Conservation (phyloP, 2,797 vertebrate species). For the Gastrophryne carolinensis region DNA sequence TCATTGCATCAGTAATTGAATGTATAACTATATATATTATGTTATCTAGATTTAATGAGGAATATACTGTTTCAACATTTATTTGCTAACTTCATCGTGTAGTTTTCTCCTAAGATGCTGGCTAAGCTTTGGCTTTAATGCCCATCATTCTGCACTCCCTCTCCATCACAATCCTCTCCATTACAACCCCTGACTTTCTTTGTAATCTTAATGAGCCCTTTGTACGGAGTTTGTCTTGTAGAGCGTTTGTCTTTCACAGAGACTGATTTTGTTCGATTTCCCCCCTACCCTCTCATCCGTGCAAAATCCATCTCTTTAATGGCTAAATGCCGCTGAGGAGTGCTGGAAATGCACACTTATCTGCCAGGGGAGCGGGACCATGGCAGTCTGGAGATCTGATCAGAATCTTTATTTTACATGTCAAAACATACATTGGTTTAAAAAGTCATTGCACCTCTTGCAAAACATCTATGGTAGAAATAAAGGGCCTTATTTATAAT, state of each 20-base stretch:
- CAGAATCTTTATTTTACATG: constrained; percentile 13
- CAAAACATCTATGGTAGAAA: no score
- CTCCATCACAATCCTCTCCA: constrained; percentile 32
- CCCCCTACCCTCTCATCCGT: constrained; percentile 36
- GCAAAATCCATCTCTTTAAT: constrained; percentile 49
- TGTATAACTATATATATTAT: no score
- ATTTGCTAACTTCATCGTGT: not conserved
- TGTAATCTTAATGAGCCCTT: constrained; percentile 45
- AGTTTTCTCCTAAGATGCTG: not conserved
- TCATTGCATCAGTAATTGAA: no score
- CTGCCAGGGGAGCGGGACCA: constrained; percentile 34
- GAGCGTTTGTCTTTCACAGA: constrained; percentile 39
- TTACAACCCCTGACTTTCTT: constrained; percentile 33
- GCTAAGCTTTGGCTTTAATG: not conserved
- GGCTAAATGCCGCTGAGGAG: constrained; percentile 41
- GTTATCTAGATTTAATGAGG: no score
- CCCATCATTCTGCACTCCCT: not conserved
- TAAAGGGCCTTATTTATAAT: no score
- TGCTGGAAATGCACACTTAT: constrained; percentile 35
- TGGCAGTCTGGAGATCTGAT: constrained; percentile 40
- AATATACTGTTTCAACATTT: not conserved
- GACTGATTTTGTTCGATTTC: constrained; percentile 1
- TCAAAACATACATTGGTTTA: constrained; percentile 16
- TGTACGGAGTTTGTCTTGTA: constrained; percentile 22
- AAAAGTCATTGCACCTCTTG: no score